phyloP scores from a whole-genome alignment of 2,888 invertebrate genomes.

The Blomia tropicalis region DNA sequence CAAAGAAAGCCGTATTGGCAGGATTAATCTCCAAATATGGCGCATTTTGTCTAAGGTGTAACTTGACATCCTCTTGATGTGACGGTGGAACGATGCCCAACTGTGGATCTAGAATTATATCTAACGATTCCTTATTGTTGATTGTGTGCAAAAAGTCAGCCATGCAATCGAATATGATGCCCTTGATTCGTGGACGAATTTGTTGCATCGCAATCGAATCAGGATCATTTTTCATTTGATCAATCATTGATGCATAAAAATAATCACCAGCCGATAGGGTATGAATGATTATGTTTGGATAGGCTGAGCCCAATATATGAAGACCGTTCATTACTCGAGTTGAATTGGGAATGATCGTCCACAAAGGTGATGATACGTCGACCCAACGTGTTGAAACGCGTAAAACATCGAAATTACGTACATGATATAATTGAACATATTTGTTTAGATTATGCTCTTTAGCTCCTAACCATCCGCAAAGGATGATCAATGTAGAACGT shows the following conservation, averaged over 20 bases:
- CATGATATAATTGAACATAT: background rate
- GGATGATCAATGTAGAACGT: background rate
- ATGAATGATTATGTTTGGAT: conserved; percentile 7
- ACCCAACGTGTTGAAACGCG: background rate
- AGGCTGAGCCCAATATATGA: background rate
- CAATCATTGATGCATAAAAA: background rate
- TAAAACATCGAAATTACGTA: background rate
- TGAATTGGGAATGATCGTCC: background rate
- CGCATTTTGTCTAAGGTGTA: too few species aligned
- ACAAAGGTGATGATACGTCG: background rate
- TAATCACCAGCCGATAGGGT: background rate
- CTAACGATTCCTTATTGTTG: too few species aligned
- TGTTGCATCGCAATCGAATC: background rate
- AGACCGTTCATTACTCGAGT: background rate
- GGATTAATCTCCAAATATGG: background rate
- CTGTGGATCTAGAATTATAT: too few species aligned
- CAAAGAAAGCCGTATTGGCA: background rate
- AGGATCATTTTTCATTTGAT: background rate
- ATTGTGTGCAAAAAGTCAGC: background rate
- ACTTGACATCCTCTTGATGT: too few species aligned
- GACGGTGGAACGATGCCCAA: too few species aligned
- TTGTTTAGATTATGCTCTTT: background rate
- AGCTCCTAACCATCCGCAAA: background rate
- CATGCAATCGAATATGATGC: background rate
- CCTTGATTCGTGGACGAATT: background rate